A percentile compares a stretch with the other conserved stretches of the same genome.
Evolutionary conservation across 2,797 vertebrate species (phyloP).

Genomic region (Sebastes elongatus): DNA sequence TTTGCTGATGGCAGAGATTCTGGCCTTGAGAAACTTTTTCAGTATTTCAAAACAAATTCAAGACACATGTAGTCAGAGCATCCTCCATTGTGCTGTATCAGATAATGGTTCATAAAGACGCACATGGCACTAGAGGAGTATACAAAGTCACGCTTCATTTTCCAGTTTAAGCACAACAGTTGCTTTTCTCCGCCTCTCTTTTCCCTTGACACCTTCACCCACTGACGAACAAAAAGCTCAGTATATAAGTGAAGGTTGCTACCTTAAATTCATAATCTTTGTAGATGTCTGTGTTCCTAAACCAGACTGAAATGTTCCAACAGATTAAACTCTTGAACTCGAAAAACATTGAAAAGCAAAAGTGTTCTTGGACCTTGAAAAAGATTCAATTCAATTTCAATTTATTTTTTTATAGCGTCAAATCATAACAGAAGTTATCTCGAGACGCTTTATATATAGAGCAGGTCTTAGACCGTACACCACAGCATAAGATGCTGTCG

Average conservation of each 20-base stretch:
- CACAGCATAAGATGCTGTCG: not conserved
- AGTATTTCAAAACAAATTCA: not conserved
- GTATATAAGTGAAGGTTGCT: not conserved
- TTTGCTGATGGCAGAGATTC: not conserved
- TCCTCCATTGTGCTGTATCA: not conserved
- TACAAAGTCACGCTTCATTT: not conserved
- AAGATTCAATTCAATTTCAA: not conserved
- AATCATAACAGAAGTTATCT: no score
- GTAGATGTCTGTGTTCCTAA: not conserved
- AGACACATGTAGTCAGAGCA: not conserved
- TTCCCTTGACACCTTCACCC: not conserved
- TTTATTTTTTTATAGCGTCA: no score
- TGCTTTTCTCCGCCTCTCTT: not conserved
- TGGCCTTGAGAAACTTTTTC: not conserved
- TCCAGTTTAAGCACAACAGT: not conserved
- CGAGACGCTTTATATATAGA: no score
- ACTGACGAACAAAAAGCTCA: not conserved
- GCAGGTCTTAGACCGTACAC: no score
- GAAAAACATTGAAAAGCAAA: not conserved
- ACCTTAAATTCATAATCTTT: not conserved
- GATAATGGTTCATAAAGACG: not conserved
- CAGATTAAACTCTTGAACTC: not conserved
- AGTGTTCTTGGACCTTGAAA: not conserved
- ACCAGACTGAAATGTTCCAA: not conserved
- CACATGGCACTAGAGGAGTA: not conserved